These are phyloP conservation scores for Adelosebastes latens DNA, from an alignment of 2,797 vertebrate genomes.

Conservation along the genomic window DNA sequence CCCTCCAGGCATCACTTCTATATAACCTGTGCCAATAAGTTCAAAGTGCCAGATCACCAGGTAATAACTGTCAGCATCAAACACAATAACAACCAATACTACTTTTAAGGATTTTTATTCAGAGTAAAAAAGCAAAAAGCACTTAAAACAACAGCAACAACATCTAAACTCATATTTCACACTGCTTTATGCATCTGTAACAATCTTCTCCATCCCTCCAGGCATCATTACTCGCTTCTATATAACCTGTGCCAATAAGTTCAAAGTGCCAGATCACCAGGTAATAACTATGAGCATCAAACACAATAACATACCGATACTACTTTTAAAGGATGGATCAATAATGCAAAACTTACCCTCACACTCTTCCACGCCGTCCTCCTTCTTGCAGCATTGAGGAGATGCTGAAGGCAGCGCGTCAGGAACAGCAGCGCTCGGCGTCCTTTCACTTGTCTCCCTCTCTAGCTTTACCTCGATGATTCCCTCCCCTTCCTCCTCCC, in stretches of 20 bases:
- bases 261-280: conserved; percentile 11
- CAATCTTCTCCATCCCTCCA: neutral
- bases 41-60: conserved; percentile 10
- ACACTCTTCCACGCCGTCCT: conserved; percentile 41
- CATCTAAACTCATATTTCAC: neutral
- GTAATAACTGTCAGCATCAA: neutral
- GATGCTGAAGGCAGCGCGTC: conserved; percentile 54
- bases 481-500: conserved; percentile 53
- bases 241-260: neutral
- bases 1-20: neutral
- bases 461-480: conserved; percentile 65
- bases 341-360: conserved; percentile 65
- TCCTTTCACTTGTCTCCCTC: conserved; percentile 67
- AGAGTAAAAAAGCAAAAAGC: neutral
- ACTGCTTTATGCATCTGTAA: neutral
- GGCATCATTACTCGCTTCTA: neutral
- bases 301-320: neutral
- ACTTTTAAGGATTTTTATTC: conserved; percentile 1
- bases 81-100: neutral
- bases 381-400: conserved; percentile 55
- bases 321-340: neutral
- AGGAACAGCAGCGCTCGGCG: conserved; percentile 54
- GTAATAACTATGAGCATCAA: neutral
- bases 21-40: neutral
- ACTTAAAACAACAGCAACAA: neutral